phyloP scores from a whole-genome alignment of 2,888 invertebrate species.

The Cyrtodaria siliqua region DNA sequence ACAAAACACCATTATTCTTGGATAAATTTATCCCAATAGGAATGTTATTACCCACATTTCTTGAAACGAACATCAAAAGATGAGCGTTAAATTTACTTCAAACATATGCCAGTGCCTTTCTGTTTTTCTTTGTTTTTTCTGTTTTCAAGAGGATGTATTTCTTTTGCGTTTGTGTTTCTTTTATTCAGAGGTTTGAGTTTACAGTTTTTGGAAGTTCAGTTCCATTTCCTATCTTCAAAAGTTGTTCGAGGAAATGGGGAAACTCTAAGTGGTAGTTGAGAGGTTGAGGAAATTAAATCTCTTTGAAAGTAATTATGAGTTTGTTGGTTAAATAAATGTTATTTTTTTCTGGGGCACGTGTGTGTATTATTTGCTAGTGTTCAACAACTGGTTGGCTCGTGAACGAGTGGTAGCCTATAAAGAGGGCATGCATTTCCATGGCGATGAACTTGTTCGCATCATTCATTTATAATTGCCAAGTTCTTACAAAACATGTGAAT shows the following conservation, averaged over 20 bases:
- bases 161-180: constrained; percentile 2
- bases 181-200: constrained; percentile 18
- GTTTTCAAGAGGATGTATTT: background rate
- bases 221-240: constrained; percentile 33
- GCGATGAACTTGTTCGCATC: too few relatives aligned
- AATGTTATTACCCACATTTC: constrained; percentile 8
- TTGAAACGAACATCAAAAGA: constrained; percentile 1
- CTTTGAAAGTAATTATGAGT: constrained; percentile 27
- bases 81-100: too few relatives aligned
- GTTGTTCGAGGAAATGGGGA: background rate
- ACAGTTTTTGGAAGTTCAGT: background rate
- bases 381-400: too few relatives aligned
- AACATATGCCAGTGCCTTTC: background rate
- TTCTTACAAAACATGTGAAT: too few relatives aligned
- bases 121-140: too few relatives aligned
- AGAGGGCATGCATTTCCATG: too few relatives aligned
- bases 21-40: background rate
- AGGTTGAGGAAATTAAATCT: constrained; percentile 17
- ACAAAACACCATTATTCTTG: too few relatives aligned
- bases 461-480: too few relatives aligned
- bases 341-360: too few relatives aligned
- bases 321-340: constrained; percentile 23
- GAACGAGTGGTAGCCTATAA: too few relatives aligned
- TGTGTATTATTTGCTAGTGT: too few relatives aligned
- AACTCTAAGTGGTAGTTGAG: constrained; percentile 10